phyloP scores from a whole-genome alignment of 2,113 vertebrate species.

The Coryphaenoides rupestris region DNA sequence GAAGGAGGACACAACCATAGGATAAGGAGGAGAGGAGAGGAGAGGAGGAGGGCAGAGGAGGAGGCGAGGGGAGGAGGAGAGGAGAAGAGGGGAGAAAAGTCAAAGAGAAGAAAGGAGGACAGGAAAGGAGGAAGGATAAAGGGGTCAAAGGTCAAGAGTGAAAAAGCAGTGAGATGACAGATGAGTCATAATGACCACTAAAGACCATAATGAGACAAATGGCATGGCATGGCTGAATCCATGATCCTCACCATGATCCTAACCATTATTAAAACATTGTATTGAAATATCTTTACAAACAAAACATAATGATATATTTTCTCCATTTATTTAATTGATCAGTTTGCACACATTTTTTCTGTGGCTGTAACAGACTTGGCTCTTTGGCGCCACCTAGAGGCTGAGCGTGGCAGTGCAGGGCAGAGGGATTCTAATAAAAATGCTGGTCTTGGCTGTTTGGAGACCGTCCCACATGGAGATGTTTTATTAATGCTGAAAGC shows the following conservation, averaged over 20 bases:
- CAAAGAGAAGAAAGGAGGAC: not conserved
- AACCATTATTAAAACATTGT: too few relatives aligned
- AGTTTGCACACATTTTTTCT: constrained; percentile 1
- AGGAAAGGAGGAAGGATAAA: not conserved
- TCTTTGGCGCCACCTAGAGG: constrained; percentile 53
- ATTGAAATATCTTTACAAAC: too few relatives aligned
- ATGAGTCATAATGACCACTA: constrained; percentile 34
- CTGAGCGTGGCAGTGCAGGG: constrained; percentile 15
- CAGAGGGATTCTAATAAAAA: constrained; percentile 41
- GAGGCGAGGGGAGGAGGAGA: constrained; percentile 15
- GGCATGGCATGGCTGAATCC: not conserved
- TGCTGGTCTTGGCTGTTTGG: constrained; percentile 38
- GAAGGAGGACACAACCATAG: constrained; percentile 8
- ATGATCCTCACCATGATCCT: not conserved
- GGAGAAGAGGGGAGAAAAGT: constrained; percentile 11
- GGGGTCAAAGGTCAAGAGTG: constrained; percentile 44
- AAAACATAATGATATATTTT: too few relatives aligned
- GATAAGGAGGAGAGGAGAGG: not conserved
- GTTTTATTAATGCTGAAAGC: constrained; percentile 65
- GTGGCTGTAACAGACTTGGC: constrained; percentile 17
- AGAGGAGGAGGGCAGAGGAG: constrained; percentile 9
- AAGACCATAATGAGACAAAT: constrained; percentile 28
- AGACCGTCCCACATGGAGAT: constrained; percentile 49
- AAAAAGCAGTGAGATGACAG: constrained; percentile 61
- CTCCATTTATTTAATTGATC: too few relatives aligned